These are phyloP conservation scores for Aporrectodea caliginosa DNA, from an alignment of 1,140 invertebrate genomes.

Conservation along the genomic window DNA sequence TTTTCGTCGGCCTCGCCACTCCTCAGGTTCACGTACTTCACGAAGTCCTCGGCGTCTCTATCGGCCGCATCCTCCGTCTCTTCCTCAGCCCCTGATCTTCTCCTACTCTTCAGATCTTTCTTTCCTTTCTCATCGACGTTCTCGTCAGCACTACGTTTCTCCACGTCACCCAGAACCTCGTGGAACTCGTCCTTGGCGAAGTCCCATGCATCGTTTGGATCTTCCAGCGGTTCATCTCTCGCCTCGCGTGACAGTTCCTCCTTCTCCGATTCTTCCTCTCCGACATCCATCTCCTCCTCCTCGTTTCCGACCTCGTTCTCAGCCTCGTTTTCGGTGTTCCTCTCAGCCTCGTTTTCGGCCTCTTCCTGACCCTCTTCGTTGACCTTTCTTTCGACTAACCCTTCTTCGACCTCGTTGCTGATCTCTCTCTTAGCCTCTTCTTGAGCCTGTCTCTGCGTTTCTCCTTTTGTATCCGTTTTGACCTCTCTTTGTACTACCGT, in stretches of 20 bases:
- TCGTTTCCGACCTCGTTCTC: not conserved
- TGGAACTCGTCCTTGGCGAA: not conserved
- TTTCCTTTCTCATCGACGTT: not conserved
- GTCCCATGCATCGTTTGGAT: not conserved
- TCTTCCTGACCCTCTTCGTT: not conserved
- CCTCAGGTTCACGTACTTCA: too few species aligned
- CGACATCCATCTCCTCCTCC: not conserved
- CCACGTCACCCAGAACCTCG: not conserved
- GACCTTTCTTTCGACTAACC: not conserved
- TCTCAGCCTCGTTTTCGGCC: not conserved
- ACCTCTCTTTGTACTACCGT: too few species aligned
- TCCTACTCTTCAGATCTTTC: not conserved
- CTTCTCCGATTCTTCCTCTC: not conserved
- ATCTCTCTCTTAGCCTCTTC: not conserved
- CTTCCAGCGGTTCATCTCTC: not conserved
- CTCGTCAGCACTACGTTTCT: not conserved
- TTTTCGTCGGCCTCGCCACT: too few species aligned
- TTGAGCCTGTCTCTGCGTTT: not conserved
- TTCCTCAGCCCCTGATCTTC: not conserved
- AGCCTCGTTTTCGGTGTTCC: not conserved
- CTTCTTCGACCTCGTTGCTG: not conserved
- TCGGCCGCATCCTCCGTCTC: not conserved
- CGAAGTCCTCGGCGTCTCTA: too few species aligned
- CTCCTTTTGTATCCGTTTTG: not conserved
- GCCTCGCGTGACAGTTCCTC: not conserved